Evolutionary conservation across 2,113 vertebrate species (phyloP).

Genomic region (Panurus biarmicus): DNA sequence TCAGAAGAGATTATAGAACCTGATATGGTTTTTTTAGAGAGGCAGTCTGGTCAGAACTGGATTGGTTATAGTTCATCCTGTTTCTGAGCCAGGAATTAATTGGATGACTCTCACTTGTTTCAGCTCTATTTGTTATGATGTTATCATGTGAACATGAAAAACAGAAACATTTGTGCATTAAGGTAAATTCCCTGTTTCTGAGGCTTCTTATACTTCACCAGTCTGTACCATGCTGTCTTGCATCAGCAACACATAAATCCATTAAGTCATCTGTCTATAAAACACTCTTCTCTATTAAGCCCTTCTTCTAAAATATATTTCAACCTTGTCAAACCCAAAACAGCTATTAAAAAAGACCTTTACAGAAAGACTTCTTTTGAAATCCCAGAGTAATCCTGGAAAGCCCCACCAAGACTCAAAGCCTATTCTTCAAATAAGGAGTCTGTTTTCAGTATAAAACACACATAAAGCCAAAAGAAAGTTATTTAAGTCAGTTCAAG

Average conservation of each 20-base stretch:
- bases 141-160: background rate
- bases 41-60: background rate
- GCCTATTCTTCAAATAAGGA: background rate
- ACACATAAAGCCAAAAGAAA: background rate
- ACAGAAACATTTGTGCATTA: background rate
- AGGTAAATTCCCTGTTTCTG: background rate
- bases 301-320: background rate
- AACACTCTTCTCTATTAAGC: background rate
- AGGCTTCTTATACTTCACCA: background rate
- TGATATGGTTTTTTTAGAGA: background rate
- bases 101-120: background rate
- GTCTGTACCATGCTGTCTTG: background rate
- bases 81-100: background rate
- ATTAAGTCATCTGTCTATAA: background rate
- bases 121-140: background rate
- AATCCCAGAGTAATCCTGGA: background rate
- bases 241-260: background rate
- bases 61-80: background rate
- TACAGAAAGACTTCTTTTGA: background rate
- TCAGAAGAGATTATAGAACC: background rate
- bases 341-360: background rate
- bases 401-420: background rate
- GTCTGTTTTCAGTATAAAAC: background rate
- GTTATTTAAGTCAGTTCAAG: background rate
- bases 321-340: background rate